Base-by-base conservation (phyloP, 2,113 vertebrate genomes). In the Spilogale gracilis region DNA sequence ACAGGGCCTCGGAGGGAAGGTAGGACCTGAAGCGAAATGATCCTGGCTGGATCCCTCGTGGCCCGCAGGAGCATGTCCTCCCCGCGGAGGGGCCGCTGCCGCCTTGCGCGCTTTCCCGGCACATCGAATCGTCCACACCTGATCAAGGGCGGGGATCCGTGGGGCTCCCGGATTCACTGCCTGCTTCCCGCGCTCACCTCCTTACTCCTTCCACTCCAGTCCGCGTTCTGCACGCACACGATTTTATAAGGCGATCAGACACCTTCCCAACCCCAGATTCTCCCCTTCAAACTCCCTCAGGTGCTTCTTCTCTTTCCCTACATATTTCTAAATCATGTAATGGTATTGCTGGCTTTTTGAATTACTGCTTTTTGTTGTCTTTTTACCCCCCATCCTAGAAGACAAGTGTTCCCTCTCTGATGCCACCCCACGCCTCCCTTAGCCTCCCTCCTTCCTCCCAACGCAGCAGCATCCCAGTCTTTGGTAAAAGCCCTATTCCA, bases 1-100 rank as follows among this genome's bases (percentile, higher is more conserved):
- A 17, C 73, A 20, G 82, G 38, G n/a, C 38, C 81, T 86, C n/a
- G 30, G 21, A 61, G 63, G 69, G 54, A 63, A 18, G 9, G 32
- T 32, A 32, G 43, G 89, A 63, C 17, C 58, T 20, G 67, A n/a
- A 52, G 83, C 21, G 32, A 50, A 93, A 61, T 25, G 10, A 18
- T 71, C 54, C 76, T 9, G 50, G 48, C 9, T 6, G 58, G 32
- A 20, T 11, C 17, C 25, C 0, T 5, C 58, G 2, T 23, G 12
- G 11, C 38, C 71, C 2, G 32, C 27, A 23, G 27, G 78, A 21
- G 21, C n/a, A 27, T 1, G 27, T 21, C 2, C 21, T 27, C 48
- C 60, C 23, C 0, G 0, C 0, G 0, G n/a, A 1, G 45, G 52
- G 54, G 56, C 11, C 30, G 69, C 58, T 78, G 50, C 9, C 14